A percentile compares a stretch with the other conserved stretches of the same genome.
Conservation (phyloP, 2,888 invertebrate species). For the Eurytoma californica region DNA sequence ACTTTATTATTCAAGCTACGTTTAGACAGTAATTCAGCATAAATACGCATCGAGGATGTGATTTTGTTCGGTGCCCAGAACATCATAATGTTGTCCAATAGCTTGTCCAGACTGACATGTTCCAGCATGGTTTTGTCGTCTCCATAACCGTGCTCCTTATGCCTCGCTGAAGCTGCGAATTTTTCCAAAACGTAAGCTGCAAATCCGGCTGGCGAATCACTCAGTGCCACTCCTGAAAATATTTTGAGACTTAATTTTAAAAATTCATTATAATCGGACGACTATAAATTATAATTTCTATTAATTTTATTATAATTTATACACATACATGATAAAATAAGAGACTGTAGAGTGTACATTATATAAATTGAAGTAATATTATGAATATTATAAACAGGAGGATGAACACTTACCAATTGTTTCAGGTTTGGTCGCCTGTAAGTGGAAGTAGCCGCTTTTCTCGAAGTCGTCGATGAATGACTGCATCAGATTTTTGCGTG, state of each 20-base stretch:
- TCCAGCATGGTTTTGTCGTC: slow-evolving; percentile 81
- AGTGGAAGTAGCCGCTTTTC: slow-evolving; percentile 80
- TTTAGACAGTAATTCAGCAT: slow-evolving; percentile 79
- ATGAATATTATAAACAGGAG: no score
- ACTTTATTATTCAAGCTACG: slow-evolving; percentile 67
- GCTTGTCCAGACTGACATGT: slow-evolving; percentile 82
- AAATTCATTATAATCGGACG: no score
- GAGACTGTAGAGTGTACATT: no score
- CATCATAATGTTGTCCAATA: slow-evolving; percentile 87
- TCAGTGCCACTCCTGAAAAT: slow-evolving; percentile 80
- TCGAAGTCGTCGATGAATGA: slow-evolving; percentile 65
- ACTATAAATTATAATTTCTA: no score
- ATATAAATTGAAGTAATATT: no score
- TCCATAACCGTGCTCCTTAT: slow-evolving; percentile 73
- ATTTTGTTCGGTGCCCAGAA: slow-evolving; percentile 88
- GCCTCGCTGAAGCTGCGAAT: slow-evolving; percentile 86
- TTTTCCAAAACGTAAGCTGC: slow-evolving; percentile 95
- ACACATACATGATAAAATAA: background rate
- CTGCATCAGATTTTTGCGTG: slow-evolving; percentile 1
- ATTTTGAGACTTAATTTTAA: no score
- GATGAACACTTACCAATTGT: slow-evolving; percentile 83
- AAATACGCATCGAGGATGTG: slow-evolving; percentile 85
- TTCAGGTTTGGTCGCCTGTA: slow-evolving; percentile 93
- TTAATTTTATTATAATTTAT: no score
- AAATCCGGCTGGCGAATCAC: slow-evolving; percentile 88